These are phyloP conservation scores for Hepsetus odoe DNA, from an alignment of 2,113 vertebrate genomes.

Conservation along the genomic window DNA sequence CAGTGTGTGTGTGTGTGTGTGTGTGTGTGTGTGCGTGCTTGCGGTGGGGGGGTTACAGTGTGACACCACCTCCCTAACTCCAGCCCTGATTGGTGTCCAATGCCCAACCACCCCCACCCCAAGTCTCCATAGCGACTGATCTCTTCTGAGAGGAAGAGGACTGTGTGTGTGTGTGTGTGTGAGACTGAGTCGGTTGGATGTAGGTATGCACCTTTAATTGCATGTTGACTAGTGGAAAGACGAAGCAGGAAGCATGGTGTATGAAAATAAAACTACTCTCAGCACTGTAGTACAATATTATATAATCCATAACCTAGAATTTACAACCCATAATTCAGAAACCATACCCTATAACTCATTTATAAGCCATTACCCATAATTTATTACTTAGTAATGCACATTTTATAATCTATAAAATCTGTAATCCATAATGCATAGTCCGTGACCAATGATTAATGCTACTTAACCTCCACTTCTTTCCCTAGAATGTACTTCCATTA, in stretches of 20 bases:
- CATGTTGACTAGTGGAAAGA: constrained; percentile 15
- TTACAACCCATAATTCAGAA: background rate
- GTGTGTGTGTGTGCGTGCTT: too few species aligned
- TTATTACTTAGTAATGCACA: background rate
- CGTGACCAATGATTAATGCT: too few species aligned
- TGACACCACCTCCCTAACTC: constrained; percentile 38
- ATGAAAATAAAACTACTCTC: background rate
- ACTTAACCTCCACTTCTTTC: too few species aligned
- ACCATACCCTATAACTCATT: background rate
- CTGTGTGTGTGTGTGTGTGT: constrained; percentile 18
- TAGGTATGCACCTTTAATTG: constrained; percentile 31
- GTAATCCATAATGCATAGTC: background rate
- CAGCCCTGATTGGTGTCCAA: constrained; percentile 49
- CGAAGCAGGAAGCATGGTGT: background rate
- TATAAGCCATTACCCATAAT: background rate
- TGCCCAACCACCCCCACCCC: constrained; percentile 16
- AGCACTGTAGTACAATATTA: background rate
- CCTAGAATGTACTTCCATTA: too few species aligned
- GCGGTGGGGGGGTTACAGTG: constrained; percentile 13
- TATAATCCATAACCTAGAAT: background rate
- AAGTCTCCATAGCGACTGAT: constrained; percentile 59
- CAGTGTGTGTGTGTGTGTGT: background rate
- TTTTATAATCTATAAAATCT: background rate
- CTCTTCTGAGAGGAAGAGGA: constrained; percentile 44
- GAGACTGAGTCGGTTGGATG: constrained; percentile 43